Conservation (phyloP, 2,888 invertebrate genomes). For the Dolichopus griseipennis region DNA sequence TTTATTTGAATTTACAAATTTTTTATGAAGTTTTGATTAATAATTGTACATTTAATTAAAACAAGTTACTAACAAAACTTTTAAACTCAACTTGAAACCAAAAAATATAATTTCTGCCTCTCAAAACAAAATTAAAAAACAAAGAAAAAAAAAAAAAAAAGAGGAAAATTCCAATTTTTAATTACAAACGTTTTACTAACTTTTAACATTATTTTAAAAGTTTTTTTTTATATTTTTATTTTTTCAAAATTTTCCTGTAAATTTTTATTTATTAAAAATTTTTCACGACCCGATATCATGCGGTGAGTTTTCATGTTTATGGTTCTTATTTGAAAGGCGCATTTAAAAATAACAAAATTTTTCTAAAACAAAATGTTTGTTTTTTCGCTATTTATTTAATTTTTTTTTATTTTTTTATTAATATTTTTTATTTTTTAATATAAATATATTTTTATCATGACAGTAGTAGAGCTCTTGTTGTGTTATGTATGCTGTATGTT, state of each 20-base stretch:
- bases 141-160: neutral
- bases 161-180: neutral
- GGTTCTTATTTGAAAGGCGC: neutral
- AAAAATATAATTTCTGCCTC: no score
- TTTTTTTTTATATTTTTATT: no score
- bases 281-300: constrained; percentile 6
- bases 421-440: neutral
- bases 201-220: neutral
- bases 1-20: no score
- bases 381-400: neutral
- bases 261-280: constrained; percentile 3
- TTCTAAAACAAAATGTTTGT: neutral
- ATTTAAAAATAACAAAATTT: neutral
- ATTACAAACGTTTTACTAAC: neutral
- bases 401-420: neutral
- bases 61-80: neutral
- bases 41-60: neutral
- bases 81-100: no score
- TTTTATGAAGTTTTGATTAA: neutral
- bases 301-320: constrained; percentile 1
- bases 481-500: neutral
- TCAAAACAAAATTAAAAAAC: neutral
- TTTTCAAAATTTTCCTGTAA: neutral
- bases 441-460: neutral
- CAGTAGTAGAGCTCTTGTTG: constrained; percentile 3